Percentiles rank a stretch among this genome's conserved stretches.
Evolutionary conservation across 2,888 invertebrate species (phyloP).

Genomic region (Diaperis boleti): DNA sequence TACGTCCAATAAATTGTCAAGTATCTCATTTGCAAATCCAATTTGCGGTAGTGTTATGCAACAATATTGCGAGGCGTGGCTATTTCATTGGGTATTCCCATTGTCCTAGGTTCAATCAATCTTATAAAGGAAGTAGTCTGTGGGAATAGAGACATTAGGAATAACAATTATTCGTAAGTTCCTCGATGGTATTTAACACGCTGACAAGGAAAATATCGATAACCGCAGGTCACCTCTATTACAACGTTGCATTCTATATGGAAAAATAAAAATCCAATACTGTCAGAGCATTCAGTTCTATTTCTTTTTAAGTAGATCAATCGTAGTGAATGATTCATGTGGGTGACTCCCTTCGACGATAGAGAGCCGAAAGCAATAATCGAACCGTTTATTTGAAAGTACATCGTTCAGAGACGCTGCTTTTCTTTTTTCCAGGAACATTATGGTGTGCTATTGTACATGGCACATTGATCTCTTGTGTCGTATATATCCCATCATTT

Average conservation of each 20-base stretch:
- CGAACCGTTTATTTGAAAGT: conserved; percentile 53
- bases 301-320: conserved; percentile 52
- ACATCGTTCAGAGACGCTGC: conserved; percentile 46
- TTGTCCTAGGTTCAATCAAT: conserved; percentile 36
- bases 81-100: conserved; percentile 22
- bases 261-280: conserved; percentile 30
- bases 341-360: conserved; percentile 44
- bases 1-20: conserved; percentile 32
- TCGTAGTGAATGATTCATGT: conserved; percentile 54
- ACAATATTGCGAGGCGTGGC: conserved; percentile 34
- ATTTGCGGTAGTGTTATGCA: conserved; percentile 30
- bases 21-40: conserved; percentile 32
- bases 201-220: conserved; percentile 19
- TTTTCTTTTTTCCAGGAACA: conserved; percentile 43
- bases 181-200: conserved; percentile 16
- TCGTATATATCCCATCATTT: conserved; percentile 32
- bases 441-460: conserved; percentile 39
- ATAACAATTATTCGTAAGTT: conserved; percentile 32
- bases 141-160: conserved; percentile 23
- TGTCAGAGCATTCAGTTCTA: conserved; percentile 34
- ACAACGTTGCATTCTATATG: conserved; percentile 17
- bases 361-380: conserved; percentile 51
- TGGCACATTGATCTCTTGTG: conserved; percentile 41
- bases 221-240: conserved; percentile 23
- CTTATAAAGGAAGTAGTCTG: conserved; percentile 29